phyloP scores from a whole-genome alignment of 2,113 vertebrate genomes.

The Chelonoidis abingdonii region DNA sequence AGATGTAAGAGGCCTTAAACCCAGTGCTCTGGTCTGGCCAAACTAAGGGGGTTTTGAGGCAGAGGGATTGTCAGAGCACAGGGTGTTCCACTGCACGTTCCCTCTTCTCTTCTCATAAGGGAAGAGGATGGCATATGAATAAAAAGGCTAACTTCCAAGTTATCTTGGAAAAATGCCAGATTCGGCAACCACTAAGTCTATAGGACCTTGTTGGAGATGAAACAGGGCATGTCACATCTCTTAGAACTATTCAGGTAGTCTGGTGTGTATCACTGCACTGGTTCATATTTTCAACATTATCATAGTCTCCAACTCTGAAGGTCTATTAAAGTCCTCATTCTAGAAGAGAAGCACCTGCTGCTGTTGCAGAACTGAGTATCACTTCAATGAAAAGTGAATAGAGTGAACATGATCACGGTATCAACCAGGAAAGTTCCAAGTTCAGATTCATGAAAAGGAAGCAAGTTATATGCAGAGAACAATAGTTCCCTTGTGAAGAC shows the following conservation, averaged over 20 bases:
- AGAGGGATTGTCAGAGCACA: background rate
- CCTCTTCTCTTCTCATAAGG: background rate
- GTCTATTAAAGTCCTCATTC: background rate
- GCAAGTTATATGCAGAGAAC: background rate
- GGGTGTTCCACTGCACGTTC: background rate
- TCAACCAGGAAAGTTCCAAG: background rate
- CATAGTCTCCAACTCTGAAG: background rate
- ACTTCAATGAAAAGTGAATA: background rate
- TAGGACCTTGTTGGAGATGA: background rate
- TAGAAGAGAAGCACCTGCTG: background rate
- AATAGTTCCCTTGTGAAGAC: background rate
- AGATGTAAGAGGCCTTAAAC: background rate
- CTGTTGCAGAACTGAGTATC: background rate
- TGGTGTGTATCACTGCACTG: background rate
- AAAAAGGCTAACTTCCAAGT: background rate
- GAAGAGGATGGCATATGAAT: too few species aligned
- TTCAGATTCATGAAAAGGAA: background rate
- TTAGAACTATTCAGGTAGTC: background rate
- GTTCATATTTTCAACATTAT: background rate
- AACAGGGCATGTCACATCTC: background rate
- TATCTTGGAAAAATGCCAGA: background rate
- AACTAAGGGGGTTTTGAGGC: background rate
- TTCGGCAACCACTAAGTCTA: background rate
- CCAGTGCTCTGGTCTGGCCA: background rate
- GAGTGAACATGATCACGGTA: background rate